Evolutionary conservation across 2,888 invertebrate genomes (phyloP).

Genomic region (Caenorhabditis wallacei): DNA sequence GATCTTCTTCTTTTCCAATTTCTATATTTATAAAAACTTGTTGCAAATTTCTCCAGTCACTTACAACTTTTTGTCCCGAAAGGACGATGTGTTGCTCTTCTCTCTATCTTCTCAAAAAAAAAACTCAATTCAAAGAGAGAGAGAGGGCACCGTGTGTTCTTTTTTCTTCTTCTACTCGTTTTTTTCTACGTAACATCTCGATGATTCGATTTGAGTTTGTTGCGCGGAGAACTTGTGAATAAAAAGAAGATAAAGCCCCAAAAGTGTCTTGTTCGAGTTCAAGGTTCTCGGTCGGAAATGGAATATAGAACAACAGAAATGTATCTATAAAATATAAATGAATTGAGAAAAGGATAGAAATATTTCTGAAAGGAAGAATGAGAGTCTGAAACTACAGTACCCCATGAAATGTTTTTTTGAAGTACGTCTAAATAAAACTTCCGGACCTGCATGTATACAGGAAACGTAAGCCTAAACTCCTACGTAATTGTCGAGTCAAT

Average conservation of each 20-base stretch:
- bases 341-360: background rate
- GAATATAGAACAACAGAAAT: background rate
- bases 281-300: slow-evolving; percentile 23
- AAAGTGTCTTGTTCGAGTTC: slow-evolving; percentile 36
- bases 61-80: background rate
- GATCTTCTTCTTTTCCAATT: background rate
- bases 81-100: slow-evolving; percentile 11
- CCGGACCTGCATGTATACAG: too few relatives aligned
- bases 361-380: background rate
- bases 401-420: too few relatives aligned
- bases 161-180: slow-evolving; percentile 39
- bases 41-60: background rate
- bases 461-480: too few relatives aligned
- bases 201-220: slow-evolving; percentile 50
- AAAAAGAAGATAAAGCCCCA: slow-evolving; percentile 24
- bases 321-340: background rate
- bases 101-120: slow-evolving; percentile 20
- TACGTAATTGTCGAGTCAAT: too few relatives aligned
- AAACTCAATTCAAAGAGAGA: slow-evolving; percentile 32
- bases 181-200: slow-evolving; percentile 28
- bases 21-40: background rate
- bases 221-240: slow-evolving; percentile 16
- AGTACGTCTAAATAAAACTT: too few relatives aligned
- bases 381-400: too few relatives aligned
- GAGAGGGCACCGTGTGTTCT: slow-evolving; percentile 42